Evolutionary conservation across 2,888 invertebrate genomes (phyloP).

Genomic region (Acrobasis suavella): DNA sequence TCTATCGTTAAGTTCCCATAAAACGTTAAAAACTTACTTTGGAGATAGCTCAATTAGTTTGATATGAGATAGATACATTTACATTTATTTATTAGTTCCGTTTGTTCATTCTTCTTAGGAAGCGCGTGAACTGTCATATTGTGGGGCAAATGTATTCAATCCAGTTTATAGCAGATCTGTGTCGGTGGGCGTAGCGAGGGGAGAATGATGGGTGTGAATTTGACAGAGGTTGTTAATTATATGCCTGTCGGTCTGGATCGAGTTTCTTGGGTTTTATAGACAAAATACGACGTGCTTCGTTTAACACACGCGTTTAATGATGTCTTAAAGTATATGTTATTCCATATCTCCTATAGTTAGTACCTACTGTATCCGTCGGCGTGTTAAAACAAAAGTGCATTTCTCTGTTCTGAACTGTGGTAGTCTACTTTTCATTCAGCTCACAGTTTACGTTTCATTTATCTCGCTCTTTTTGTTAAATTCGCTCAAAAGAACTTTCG

Average conservation of each 20-base stretch:
- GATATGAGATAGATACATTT: too few species aligned
- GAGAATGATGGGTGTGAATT: conserved; percentile 67
- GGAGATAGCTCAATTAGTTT: too few species aligned
- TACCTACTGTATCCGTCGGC: neutral
- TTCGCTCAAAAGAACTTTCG: too few species aligned
- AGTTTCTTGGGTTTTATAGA: conserved; percentile 49
- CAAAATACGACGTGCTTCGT: conserved; percentile 60
- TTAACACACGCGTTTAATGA: conserved; percentile 60
- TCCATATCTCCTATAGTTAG: neutral
- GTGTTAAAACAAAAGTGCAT: neutral
- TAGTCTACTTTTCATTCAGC: neutral
- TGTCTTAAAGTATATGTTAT: conserved; percentile 45
- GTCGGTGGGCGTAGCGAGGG: conserved; percentile 36
- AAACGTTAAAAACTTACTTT: too few species aligned
- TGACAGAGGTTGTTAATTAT: conserved; percentile 75
- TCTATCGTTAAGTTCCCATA: too few species aligned
- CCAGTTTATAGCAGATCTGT: neutral
- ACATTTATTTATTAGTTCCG: too few species aligned
- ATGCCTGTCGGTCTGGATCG: conserved; percentile 57
- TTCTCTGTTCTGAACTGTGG: neutral
- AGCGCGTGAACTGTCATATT: neutral
- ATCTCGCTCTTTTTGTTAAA: neutral
- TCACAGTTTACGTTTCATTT: neutral
- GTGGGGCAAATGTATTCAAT: neutral
- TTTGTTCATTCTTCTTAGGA: neutral